Base-by-base conservation (phyloP, 2,797 vertebrate genomes). In the Psittacula derbiana region DNA sequence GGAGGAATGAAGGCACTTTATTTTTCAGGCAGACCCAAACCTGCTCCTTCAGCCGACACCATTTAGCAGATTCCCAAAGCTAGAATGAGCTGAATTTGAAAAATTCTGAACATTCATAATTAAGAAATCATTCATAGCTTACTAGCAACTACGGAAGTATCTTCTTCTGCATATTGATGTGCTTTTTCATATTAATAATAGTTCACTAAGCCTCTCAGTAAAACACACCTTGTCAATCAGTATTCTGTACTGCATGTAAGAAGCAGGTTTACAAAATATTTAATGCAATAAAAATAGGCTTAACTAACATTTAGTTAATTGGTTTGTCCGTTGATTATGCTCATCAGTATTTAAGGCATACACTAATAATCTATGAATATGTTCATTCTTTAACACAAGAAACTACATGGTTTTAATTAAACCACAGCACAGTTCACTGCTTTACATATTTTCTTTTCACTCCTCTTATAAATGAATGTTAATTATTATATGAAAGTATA, bases 401-500 rank as follows among this genome's bases (percentile, higher is more conserved):
- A 76, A n/a, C 16, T 36, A 72, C 17, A 19, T 67, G 12, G 7
- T 30, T 95, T 92, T 93, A 90, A 93, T 81, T 89, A 78, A 80
- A 72, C 47, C 73, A 46, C 33, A 93, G 43, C 82, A 8, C 41
- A 89, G 41, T 75, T 89, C 2, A 1, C 62, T 69, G 33, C 47
- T 93, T 89, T 93, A 65, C 36, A 44, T 52, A 73, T 75, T 85
- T 46, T 90, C 36, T 74, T 87, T 92, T 75, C n/a, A 61, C 12
- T 25, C 40, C 49, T 74, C 60, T 78, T 47, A 40, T 85, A 86
- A 66, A 93, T 93, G 24, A 87, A 65, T 85, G 41, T 61, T 83
- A 95, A 96, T 96, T 94, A 95, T n/a, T 50, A 52, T 74, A 86
- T 72, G 53, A 95, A 96, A 86, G 11, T 75, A 83, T 67, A 76